phyloP scores from a whole-genome alignment of 2,113 vertebrate genomes.

The Carollia perspicillata region DNA sequence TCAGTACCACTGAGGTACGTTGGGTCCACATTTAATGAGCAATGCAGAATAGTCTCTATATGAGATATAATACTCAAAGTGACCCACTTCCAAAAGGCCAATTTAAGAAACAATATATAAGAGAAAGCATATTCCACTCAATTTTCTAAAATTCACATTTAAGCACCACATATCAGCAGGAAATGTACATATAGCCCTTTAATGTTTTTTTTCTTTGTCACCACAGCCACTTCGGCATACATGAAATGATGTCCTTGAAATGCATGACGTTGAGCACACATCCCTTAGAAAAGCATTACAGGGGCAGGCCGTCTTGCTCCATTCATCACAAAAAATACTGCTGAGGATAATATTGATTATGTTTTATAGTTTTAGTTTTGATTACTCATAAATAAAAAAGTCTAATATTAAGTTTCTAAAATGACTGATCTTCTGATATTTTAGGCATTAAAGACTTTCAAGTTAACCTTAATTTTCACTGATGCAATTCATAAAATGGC shows the following conservation, averaged over 20 bases:
- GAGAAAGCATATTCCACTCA: background rate
- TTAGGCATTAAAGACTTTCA: background rate
- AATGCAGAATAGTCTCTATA: background rate
- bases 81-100: background rate
- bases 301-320: background rate
- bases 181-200: background rate
- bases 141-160: background rate
- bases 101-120: background rate
- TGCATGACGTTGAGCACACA: background rate
- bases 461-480: background rate
- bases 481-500: background rate
- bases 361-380: background rate
- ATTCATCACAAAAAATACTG: background rate
- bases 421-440: background rate
- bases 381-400: background rate
- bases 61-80: background rate
- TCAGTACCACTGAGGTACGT: background rate
- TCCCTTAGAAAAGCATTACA: background rate
- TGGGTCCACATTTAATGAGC: background rate
- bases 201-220: background rate
- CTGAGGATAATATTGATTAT: background rate
- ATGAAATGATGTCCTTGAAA: background rate
- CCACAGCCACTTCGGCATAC: background rate
- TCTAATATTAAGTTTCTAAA: background rate
- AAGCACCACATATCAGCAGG: background rate